Conservation (phyloP, 2,888 invertebrate genomes). For the Lepidochrysops patricia region DNA sequence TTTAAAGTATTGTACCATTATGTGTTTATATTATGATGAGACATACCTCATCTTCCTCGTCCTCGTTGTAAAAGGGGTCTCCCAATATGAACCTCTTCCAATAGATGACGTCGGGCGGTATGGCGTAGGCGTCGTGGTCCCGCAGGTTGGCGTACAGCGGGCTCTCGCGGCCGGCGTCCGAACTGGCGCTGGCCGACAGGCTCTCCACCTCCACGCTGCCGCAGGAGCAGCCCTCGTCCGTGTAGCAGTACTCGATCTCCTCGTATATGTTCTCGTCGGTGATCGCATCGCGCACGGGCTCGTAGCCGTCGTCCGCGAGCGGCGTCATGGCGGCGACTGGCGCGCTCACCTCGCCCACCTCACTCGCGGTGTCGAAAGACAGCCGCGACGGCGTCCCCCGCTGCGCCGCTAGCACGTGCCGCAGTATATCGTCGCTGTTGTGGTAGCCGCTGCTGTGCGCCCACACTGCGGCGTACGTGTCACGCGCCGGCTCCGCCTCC, state of each 20-base stretch:
- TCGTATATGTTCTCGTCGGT: constrained; percentile 68
- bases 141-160: constrained; percentile 63
- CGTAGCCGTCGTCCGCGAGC: constrained; percentile 66
- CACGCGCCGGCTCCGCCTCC: constrained; percentile 39
- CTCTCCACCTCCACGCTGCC: constrained; percentile 67
- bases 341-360: constrained; percentile 55
- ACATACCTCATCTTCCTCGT: constrained; percentile 72
- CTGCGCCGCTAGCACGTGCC: constrained; percentile 45
- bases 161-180: constrained; percentile 57
- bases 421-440: constrained; percentile 57
- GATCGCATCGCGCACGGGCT: constrained; percentile 60
- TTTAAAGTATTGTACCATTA: not conserved
- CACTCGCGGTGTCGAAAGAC: constrained; percentile 57
- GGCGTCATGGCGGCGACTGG: constrained; percentile 59
- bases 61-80: constrained; percentile 68
- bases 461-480: constrained; percentile 60
- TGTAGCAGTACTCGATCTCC: constrained; percentile 60
- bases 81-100: constrained; percentile 66
- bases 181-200: constrained; percentile 62
- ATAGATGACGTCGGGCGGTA: constrained; percentile 65
- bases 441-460: constrained; percentile 62
- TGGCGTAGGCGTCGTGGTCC: constrained; percentile 64
- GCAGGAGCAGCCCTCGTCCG: constrained; percentile 64
- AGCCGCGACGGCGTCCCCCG: constrained; percentile 54
- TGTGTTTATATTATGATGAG: no score